Conservation (phyloP, 2,113 vertebrate genomes). For the Caloenas nicobarica region DNA sequence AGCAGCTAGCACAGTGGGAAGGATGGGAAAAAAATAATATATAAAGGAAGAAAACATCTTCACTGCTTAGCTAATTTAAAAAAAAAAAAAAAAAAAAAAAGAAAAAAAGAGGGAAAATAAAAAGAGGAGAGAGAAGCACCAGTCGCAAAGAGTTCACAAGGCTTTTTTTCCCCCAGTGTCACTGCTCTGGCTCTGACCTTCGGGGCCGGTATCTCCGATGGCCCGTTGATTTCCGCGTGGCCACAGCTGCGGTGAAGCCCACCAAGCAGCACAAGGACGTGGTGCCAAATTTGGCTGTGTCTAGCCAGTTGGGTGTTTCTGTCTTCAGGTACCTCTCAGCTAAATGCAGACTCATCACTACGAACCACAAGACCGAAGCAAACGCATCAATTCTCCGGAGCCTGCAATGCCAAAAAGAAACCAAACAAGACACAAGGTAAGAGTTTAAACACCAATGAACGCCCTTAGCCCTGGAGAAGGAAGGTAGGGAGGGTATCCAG, state of each 20-base stretch:
- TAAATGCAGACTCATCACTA: conserved; percentile 85
- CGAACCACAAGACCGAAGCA: conserved; percentile 87
- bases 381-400: conserved; percentile 91
- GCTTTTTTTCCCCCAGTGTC: conserved; percentile 74
- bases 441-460: fast-evolving
- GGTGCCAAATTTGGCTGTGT: conserved; percentile 81
- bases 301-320: conserved; percentile 79
- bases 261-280: conserved; percentile 89
- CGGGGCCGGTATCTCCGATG: conserved; percentile 87
- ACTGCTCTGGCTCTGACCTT: conserved; percentile 96
- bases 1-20: conserved; percentile 18
- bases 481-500: neutral
- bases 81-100: neutral
- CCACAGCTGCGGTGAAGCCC: conserved; percentile 89
- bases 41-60: conserved; percentile 12
- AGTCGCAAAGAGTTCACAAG: conserved; percentile 21
- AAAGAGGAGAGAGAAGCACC: conserved; percentile 42
- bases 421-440: neutral
- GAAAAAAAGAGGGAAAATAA: neutral
- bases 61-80: conserved; percentile 24
- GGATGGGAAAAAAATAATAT: neutral
- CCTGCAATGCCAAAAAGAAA: conserved; percentile 60
- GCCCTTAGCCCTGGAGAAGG: neutral
- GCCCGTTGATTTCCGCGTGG: conserved; percentile 84
- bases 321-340: conserved; percentile 77